A percentile compares a stretch with the other conserved stretches of the same genome.
These are phyloP conservation scores for Drosophila nigricruria DNA, from an alignment of 2,888 invertebrate species.

Conservation along the genomic window DNA sequence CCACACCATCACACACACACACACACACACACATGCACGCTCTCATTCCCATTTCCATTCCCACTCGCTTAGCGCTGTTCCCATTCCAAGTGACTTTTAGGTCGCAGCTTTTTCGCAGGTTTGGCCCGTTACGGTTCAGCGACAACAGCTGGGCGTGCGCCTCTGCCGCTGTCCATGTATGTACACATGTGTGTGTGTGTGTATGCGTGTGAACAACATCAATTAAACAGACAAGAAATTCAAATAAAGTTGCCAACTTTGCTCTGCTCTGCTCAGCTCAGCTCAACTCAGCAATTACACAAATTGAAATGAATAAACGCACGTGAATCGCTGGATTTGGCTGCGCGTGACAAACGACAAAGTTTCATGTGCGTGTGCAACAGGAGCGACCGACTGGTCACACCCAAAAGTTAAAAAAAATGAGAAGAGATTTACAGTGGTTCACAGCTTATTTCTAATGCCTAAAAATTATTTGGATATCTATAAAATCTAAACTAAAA, in stretches of 20 bases:
- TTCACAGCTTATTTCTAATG: too few species aligned
- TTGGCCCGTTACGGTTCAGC: slow-evolving; percentile 75
- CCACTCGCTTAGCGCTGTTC: slow-evolving; percentile 43
- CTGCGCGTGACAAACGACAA: slow-evolving; percentile 41
- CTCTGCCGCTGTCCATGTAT: slow-evolving; percentile 10
- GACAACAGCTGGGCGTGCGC: slow-evolving; percentile 64
- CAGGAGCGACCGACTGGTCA: slow-evolving; percentile 39
- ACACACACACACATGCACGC: slow-evolving; percentile 26
- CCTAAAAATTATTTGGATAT: too few species aligned
- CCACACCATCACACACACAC: slow-evolving; percentile 43
- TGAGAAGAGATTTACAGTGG: not conserved
- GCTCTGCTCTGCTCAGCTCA: too few species aligned
- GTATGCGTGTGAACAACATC: slow-evolving; percentile 68
- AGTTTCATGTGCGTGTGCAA: slow-evolving; percentile 57
- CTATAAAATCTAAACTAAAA: too few species aligned
- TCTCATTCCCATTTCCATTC: slow-evolving; percentile 48
- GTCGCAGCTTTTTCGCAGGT: slow-evolving; percentile 65
- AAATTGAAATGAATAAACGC: slow-evolving; percentile 64
- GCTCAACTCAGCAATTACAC: slow-evolving; percentile 71
- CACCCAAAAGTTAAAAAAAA: slow-evolving; percentile 33
- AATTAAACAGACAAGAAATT: slow-evolving; percentile 62
- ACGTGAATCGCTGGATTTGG: slow-evolving; percentile 49
- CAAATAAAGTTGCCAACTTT: slow-evolving; percentile 60
- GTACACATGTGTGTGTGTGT: slow-evolving; percentile 24
- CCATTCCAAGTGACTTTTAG: slow-evolving; percentile 56